Percentiles rank a stretch among this genome's conserved stretches.
phyloP scores from a whole-genome alignment of 1,140 invertebrate species.

The Augochlora pura region DNA sequence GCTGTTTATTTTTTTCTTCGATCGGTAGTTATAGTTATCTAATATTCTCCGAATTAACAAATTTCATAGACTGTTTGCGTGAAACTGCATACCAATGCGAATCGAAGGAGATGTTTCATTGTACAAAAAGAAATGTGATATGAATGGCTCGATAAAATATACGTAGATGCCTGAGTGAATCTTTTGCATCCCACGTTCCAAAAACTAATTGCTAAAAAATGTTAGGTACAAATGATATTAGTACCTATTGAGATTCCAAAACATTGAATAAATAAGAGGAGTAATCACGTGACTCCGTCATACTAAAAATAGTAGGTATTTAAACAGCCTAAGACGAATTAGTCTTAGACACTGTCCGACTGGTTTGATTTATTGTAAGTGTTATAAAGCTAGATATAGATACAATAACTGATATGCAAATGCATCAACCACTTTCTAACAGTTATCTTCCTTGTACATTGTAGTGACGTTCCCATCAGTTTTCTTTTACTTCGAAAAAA shows the following conservation, averaged over 20 bases:
- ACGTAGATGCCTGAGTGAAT: slow-evolving; percentile 11
- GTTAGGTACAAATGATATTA: neutral
- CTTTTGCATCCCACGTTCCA: slow-evolving; percentile 11
- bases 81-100: neutral
- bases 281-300: slow-evolving; percentile 41
- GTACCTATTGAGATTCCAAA: slow-evolving; percentile 45
- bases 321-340: slow-evolving; percentile 46
- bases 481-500: slow-evolving; percentile 3
- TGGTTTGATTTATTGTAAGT: slow-evolving; percentile 63
- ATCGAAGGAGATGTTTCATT: neutral
- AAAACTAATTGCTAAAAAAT: slow-evolving; percentile 37
- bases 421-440: slow-evolving; percentile 58
- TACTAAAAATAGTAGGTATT: slow-evolving; percentile 60
- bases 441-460: slow-evolving; percentile 35
- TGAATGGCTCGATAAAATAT: neutral
- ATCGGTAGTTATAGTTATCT: slow-evolving; percentile 23
- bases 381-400: slow-evolving; percentile 55
- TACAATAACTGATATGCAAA: slow-evolving; percentile 54
- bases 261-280: slow-evolving; percentile 59
- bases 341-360: slow-evolving; percentile 52
- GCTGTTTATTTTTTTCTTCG: slow-evolving; percentile 9
- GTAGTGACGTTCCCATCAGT: slow-evolving; percentile 7
- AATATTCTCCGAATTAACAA: slow-evolving; percentile 37
- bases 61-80: slow-evolving; percentile 3
- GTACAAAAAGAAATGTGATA: slow-evolving; percentile 11